phyloP scores from a whole-genome alignment of 2,888 invertebrate genomes.

The Apoderus coryli region DNA sequence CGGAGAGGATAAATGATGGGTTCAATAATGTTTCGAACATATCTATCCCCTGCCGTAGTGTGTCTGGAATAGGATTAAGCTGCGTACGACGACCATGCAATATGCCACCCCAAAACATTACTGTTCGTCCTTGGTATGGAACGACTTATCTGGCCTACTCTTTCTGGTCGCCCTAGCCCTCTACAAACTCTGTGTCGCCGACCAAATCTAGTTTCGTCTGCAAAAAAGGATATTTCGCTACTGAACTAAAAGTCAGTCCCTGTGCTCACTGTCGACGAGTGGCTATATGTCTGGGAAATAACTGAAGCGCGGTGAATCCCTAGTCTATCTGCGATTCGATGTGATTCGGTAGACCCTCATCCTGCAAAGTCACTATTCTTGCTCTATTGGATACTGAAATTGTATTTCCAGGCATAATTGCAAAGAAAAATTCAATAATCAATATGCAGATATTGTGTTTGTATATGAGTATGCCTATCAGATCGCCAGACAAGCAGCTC shows the following conservation, averaged over 20 bases:
- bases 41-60: background rate
- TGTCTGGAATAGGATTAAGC: background rate
- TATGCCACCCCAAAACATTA: constrained; percentile 1
- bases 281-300: background rate
- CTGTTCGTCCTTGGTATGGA: background rate
- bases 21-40: constrained; percentile 1
- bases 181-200: background rate
- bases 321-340: background rate
- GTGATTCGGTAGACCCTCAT: constrained; percentile 2
- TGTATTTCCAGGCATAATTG: background rate
- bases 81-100: background rate
- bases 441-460: too few relatives aligned
- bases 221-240: too few relatives aligned
- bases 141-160: too few relatives aligned
- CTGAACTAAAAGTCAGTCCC: background rate
- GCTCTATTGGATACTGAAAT: background rate
- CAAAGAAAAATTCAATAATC: too few relatives aligned
- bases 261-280: constrained; percentile 1
- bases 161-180: background rate
- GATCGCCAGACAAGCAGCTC: too few relatives aligned
- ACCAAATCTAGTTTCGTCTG: too few relatives aligned
- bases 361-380: background rate
- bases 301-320: background rate
- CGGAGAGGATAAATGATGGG: constrained; percentile 1
- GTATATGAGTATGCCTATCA: too few relatives aligned